Percentiles rank a stretch among this genome's conserved stretches.
Evolutionary conservation across 2,888 invertebrate genomes (phyloP).

Genomic region (Phyto melanocephala): DNA sequence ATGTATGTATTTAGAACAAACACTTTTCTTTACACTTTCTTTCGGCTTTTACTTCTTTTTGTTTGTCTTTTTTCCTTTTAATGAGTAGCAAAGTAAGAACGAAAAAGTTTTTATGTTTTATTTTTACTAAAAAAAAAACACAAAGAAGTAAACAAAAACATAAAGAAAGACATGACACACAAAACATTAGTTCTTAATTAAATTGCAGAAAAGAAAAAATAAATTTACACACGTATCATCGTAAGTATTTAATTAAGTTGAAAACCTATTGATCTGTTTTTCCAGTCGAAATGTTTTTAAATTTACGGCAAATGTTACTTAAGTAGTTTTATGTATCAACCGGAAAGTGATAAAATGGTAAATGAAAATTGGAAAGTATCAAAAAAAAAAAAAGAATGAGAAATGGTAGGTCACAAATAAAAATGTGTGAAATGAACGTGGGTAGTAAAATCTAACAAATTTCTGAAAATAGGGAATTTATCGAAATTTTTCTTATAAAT

Average conservation of each 20-base stretch:
- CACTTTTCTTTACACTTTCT: background rate
- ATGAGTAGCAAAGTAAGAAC: background rate
- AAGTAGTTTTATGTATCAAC: no score
- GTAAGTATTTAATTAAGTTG: background rate
- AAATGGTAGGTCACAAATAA: no score
- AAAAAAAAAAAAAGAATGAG: no score
- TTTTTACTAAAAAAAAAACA: background rate
- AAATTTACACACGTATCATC: background rate
- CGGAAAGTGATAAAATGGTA: no score
- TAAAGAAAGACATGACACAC: background rate
- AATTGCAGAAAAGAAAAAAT: background rate
- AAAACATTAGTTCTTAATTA: constrained; percentile 13
- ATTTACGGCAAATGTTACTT: no score
- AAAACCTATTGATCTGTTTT: background rate
- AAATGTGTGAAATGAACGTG: no score
- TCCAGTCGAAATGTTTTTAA: background rate
- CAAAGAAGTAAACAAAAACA: background rate
- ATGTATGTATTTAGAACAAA: background rate
- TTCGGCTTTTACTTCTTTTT: no score
- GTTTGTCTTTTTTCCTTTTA: background rate
- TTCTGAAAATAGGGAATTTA: no score
- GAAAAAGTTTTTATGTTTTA: background rate
- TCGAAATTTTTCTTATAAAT: no score
- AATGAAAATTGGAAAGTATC: no score
- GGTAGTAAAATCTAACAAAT: no score